phyloP scores from a whole-genome alignment of 2,888 invertebrate genomes.

The Cerastis rubricosa region DNA sequence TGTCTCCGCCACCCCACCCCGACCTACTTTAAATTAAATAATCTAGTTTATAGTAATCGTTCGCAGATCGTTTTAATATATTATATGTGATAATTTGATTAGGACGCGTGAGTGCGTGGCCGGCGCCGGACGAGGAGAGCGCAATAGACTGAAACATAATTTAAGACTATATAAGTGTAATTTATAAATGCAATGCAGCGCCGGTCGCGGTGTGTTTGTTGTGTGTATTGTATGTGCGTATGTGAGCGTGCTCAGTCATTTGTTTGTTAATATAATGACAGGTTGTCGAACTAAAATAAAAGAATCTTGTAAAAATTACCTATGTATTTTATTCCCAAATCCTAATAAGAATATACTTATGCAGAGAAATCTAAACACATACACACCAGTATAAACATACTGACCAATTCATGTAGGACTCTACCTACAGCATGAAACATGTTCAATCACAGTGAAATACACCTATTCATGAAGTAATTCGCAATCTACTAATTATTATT shows the following conservation, averaged over 20 bases:
- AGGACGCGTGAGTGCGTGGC: constrained; percentile 90
- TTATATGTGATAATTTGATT: constrained; percentile 93
- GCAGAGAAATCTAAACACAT: constrained; percentile 5
- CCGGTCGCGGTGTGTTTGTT: constrained; percentile 92
- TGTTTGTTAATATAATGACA: constrained; percentile 94
- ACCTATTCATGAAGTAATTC: not conserved
- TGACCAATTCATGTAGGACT: constrained; percentile 5
- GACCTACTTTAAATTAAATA: constrained; percentile 90
- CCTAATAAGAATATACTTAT: constrained; percentile 19
- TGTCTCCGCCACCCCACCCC: constrained; percentile 90
- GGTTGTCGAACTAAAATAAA: constrained; percentile 94
- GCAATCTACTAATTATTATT: not conserved
- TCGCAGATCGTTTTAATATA: constrained; percentile 92
- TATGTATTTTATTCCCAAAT: constrained; percentile 77
- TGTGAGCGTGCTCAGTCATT: constrained; percentile 92
- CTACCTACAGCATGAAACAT: constrained; percentile 3
- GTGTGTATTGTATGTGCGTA: constrained; percentile 91
- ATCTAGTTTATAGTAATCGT: constrained; percentile 89
- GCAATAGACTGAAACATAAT: constrained; percentile 91
- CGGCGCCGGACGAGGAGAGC: constrained; percentile 91
- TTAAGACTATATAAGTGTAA: constrained; percentile 92
- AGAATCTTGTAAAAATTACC: constrained; percentile 89
- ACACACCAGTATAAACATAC: constrained; percentile 31
- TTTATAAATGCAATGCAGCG: constrained; percentile 92
- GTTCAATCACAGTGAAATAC: not conserved